phyloP scores from a whole-genome alignment of 2,888 invertebrate genomes.

The Pristionchus mayeri region DNA sequence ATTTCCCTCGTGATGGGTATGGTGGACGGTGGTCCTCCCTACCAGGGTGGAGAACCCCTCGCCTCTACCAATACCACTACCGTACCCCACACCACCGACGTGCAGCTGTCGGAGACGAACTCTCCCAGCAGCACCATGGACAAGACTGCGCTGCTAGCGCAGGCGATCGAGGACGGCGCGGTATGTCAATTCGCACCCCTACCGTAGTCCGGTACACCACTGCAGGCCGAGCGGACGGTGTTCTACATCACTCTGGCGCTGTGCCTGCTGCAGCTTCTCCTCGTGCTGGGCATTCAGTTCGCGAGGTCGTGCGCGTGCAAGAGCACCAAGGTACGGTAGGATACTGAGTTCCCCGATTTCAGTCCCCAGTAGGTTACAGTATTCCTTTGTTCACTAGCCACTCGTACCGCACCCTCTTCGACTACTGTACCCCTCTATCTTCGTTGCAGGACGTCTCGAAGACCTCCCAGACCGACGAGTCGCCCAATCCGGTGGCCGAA shows the following conservation, averaged over 20 bases:
- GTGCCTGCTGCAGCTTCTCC: not conserved
- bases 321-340: not conserved
- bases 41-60: not conserved
- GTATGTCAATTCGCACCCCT: not conserved
- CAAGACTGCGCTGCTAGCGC: not conserved
- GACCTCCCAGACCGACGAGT: not conserved
- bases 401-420: not conserved
- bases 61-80: not conserved
- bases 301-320: not conserved
- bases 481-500: not conserved
- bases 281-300: not conserved
- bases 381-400: too few species aligned
- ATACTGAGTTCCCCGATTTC: not conserved
- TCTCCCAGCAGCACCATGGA: not conserved
- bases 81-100: not conserved
- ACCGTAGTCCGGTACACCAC: not conserved
- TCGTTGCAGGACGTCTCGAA: not conserved
- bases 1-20: not conserved
- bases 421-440: not conserved
- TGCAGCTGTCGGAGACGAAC: not conserved
- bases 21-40: not conserved
- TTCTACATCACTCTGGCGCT: slow-evolving; percentile 23
- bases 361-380: too few species aligned
- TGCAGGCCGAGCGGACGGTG: slow-evolving; percentile 5
- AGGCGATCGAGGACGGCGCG: slow-evolving; percentile 24